Evolutionary conservation across 2,888 invertebrate genomes (phyloP).

Genomic region (Sphaerophoria rueppellii): DNA sequence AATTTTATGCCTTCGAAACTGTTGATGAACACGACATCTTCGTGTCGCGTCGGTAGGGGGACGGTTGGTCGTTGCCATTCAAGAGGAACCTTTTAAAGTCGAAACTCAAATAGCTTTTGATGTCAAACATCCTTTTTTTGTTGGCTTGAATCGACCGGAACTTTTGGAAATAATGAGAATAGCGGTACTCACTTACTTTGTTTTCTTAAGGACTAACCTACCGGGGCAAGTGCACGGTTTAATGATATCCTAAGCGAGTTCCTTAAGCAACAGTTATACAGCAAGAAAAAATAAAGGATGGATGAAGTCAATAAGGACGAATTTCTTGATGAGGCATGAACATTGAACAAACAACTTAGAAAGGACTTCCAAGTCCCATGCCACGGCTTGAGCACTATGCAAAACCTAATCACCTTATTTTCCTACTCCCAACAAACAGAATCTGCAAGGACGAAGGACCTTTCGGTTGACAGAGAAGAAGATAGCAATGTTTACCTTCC

Average conservation of each 20-base stretch:
- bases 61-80: background rate
- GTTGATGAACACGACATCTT: conserved; percentile 42
- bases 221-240: conserved; percentile 55
- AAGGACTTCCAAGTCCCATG: background rate
- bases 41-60: background rate
- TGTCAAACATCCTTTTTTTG: conserved; percentile 29
- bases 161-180: background rate
- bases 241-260: conserved; percentile 54
- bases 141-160: background rate
- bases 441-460: conserved; percentile 2
- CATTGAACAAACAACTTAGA: conserved; percentile 56
- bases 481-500: conserved; percentile 54
- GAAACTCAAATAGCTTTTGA: conserved; percentile 58
- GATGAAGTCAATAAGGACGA: conserved; percentile 27
- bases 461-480: conserved; percentile 34
- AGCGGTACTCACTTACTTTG: background rate
- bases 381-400: conserved; percentile 21
- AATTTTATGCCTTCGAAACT: conserved; percentile 38
- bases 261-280: conserved; percentile 59
- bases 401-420: conserved; percentile 60
- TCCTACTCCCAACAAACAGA: background rate
- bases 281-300: background rate
- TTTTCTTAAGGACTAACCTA: background rate
- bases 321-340: conserved; percentile 56
- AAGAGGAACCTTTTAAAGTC: conserved; percentile 50